Base-by-base conservation (phyloP, 2,113 vertebrate species). In the Sturnus vulgaris region DNA sequence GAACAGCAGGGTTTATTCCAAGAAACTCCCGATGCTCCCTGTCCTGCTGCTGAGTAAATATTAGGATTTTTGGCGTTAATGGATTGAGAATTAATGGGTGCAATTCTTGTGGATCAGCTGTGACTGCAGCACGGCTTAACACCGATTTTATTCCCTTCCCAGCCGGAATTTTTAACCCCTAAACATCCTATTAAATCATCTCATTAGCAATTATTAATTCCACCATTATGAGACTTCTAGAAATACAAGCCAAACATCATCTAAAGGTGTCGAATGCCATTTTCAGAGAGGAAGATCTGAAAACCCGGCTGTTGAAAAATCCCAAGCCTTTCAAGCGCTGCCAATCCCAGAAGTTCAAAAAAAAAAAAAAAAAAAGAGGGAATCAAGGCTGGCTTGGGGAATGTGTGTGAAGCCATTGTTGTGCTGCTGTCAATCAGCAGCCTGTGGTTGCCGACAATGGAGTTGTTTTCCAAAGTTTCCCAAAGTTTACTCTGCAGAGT, bases 161-260 rank as follows among this genome's bases (percentile, higher is more conserved):
- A 16, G 5, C 1, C 0, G 7, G 63, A 72, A 23, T n/a, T 44
- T 56, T 42, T 52, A 70, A 61, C 33, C n/a, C 35, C 7, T 12
- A 10, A 66, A 10, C 5, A 7, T 23, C 28, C 0, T 2, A 10
- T 11, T 16, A 23, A 39, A 33, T 12, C 0, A 7, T 4, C 28
- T 22, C 22, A 17, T 18, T 23, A 7, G 1, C 10, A 22, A 33
- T 19, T 2, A 27, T 10, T 33, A 15, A 64, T 27, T 11, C 33
- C 5, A 3, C 11, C 39, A 2, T 21, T 7, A 37, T 7, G 2
- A 37, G 15, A 1, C 22, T 6, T 1, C 1, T 0, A 30, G 3
- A 9, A 42, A 40, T 1, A 10, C 0, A 19, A 53, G 9, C 9
- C 27, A 31, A 52, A 31, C 0, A 4, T 37, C 37, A 37, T 37